Percentiles rank a stretch among this genome's conserved stretches.
Conservation (phyloP, 2,797 vertebrate genomes). For the Holocentrus rufus region DNA sequence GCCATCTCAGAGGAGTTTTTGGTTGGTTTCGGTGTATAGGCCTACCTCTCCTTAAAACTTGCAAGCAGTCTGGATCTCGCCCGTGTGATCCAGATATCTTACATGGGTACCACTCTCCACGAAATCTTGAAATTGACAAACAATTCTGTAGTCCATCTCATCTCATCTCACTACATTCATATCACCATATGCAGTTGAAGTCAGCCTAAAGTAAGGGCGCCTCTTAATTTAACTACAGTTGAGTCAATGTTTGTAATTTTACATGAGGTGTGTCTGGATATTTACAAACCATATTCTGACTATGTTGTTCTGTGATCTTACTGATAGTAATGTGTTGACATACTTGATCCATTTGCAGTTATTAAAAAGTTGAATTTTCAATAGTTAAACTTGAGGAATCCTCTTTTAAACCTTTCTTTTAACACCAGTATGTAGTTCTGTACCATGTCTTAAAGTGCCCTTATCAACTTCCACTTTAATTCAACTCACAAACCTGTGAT, state of each 20-base stretch:
- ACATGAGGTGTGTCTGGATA: constrained; percentile 76
- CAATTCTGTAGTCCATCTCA: constrained; percentile 73
- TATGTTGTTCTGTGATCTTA: constrained; percentile 75
- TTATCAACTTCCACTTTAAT: constrained; percentile 73
- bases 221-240: constrained; percentile 68
- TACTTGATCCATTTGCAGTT: constrained; percentile 77
- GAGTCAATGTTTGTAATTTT: constrained; percentile 70
- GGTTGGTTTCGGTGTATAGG: constrained; percentile 25
- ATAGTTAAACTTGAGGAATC: constrained; percentile 76
- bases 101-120: neutral
- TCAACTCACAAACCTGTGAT: constrained; percentile 78
- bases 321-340: constrained; percentile 74
- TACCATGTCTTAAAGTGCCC: constrained; percentile 64
- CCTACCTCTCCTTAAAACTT: constrained; percentile 41
- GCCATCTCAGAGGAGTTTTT: constrained; percentile 51
- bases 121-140: constrained; percentile 68
- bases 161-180: constrained; percentile 74
- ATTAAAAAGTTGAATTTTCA: constrained; percentile 72
- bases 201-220: constrained; percentile 64
- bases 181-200: constrained; percentile 61
- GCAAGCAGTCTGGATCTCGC: constrained; percentile 46
- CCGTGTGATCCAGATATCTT: constrained; percentile 5
- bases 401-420: constrained; percentile 72
- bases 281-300: constrained; percentile 73
- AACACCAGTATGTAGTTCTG: constrained; percentile 73